Evolutionary conservation across 2,113 vertebrate species (phyloP).

Genomic region (Aegotheles bennettii): DNA sequence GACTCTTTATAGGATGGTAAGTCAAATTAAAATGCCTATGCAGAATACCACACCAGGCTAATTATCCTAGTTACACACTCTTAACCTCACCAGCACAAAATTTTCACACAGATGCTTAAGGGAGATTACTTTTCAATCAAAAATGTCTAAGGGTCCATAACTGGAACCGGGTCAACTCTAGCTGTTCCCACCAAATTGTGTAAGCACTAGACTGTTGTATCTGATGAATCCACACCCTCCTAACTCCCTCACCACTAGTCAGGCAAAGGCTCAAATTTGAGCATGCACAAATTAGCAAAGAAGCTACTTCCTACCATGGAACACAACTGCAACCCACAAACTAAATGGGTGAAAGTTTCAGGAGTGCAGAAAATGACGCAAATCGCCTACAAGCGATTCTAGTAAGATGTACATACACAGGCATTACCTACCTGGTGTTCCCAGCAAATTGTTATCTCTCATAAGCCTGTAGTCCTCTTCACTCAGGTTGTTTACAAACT

Average conservation of each 20-base stretch:
- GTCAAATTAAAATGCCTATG: not conserved
- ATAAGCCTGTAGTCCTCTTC: constrained; percentile 98
- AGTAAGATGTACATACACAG: not conserved
- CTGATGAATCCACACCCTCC: not conserved
- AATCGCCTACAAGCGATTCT: not conserved
- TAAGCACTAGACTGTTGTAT: not conserved
- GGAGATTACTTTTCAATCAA: not conserved
- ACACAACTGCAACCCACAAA: not conserved
- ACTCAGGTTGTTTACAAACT: constrained; percentile 97
- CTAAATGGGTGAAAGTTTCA: not conserved
- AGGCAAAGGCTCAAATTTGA: not conserved
- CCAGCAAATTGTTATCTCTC: constrained; percentile 97
- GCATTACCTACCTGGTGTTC: constrained; percentile 86
- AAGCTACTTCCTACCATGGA: not conserved
- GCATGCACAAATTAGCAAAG: not conserved
- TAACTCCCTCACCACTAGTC: not conserved
- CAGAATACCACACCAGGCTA: not conserved
- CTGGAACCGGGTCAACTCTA: not conserved
- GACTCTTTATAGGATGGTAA: too few relatives aligned
- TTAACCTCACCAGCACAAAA: not conserved
- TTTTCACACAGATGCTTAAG: not conserved
- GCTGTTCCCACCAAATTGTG: not conserved
- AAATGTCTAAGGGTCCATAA: not conserved
- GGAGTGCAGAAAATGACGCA: not conserved
- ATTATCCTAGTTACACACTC: not conserved